phyloP scores from a whole-genome alignment of 2,113 vertebrate species.

The Stictonetta naevosa region DNA sequence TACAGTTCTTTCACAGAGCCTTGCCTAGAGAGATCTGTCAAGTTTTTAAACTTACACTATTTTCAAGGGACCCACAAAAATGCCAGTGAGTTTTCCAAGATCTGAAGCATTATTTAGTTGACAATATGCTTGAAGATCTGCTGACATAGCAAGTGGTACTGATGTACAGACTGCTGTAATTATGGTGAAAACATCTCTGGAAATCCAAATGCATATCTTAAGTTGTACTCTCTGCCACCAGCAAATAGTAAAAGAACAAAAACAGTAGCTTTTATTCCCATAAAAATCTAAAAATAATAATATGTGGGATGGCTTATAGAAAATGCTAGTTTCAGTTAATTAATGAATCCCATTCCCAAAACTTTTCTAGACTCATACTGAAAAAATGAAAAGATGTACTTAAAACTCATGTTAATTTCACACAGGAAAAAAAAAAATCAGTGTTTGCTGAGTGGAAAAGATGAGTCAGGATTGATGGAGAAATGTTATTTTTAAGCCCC shows the following conservation, averaged over 20 bases:
- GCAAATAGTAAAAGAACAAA: constrained; percentile 9
- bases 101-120: neutral
- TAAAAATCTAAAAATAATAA: neutral
- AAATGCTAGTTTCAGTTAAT: neutral
- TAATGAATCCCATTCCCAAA: neutral
- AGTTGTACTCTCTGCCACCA: neutral
- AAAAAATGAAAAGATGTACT: neutral
- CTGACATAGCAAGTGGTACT: constrained; percentile 1
- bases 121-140: neutral
- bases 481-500: constrained; percentile 45
- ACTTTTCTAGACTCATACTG: neutral
- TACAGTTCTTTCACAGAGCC: neutral
- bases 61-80: constrained; percentile 25
- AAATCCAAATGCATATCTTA: neutral
- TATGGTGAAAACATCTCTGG: neutral
- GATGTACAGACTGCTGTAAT: neutral
- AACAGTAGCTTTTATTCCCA: neutral
- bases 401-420: neutral
- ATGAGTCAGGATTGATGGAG: constrained; percentile 26
- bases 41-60: neutral
- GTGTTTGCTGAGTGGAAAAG: constrained; percentile 23
- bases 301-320: neutral
- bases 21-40: neutral
- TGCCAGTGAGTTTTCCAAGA: neutral
- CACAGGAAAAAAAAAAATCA: neutral